Base-by-base conservation (phyloP, 2,797 vertebrate genomes). In the Lacerta viridis region DNA sequence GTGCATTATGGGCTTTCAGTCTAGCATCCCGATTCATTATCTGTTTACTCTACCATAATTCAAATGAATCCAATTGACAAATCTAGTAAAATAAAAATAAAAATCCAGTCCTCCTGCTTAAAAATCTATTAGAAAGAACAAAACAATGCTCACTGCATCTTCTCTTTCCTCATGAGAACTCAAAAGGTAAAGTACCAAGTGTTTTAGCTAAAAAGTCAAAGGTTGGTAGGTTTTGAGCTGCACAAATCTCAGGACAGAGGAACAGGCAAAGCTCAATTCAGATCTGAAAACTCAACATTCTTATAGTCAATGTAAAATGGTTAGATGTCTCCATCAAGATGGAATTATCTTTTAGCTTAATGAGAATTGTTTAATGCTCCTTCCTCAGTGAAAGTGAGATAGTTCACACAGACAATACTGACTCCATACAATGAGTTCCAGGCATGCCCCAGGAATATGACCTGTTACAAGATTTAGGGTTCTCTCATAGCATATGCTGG, bases 21-120 rank as follows among this genome's bases (percentile, higher is more conserved):
- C 25, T n/a, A 68, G 69, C 64, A 83, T 83, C 87, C 33, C 55
- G 77, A 74, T 72, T 68, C 64, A 25, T 64, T 68, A 80, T 41
- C 72, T 39, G 2, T 79, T 88, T 76, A 36, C 55, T 75, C 46
- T 80, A 87, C 76, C 76, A 33, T 78, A 90, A 80, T 83, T 71
- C 55, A 72, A 76, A 15, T 64, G 77, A 87, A 81, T n/a, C 36
- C 79, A 61, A 27, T 10, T 64, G 41, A 36, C 39, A 83, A 68
- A 61, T 68, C 55, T 25, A n/a, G 5, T 68, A 64, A 64, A 64
- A 55, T 15, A 15, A 72, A 84, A 66, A 78, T 43, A 66, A 79
- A 4, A 55, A 55, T 55, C 1, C 20, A 77, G 20, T 46, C 43
- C 7, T 80, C 61, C 80, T 79, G 84, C 27, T 64, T 64, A 88